Evolutionary conservation across 2,113 vertebrate genomes (phyloP), one percentile per base, ranked within the genome.

Genomic region (Phainopepla nitens): DNA sequence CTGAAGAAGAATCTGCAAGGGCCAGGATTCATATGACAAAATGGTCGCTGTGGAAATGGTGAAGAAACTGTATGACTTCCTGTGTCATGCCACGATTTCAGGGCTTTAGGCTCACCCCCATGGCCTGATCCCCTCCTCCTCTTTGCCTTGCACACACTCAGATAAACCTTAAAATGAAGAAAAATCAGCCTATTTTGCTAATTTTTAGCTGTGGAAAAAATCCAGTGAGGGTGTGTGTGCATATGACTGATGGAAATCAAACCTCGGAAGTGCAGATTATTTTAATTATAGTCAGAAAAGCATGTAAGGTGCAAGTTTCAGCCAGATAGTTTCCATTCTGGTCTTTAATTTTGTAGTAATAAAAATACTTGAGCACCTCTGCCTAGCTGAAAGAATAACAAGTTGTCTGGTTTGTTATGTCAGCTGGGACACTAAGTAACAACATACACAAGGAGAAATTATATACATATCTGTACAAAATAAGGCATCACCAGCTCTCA

Each of bases 211-310:
- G 24, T 21, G 49, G 80, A 91, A 93, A 96, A 88, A 68, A 75
- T 39, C 28, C 81, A 76, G 35, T 8, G 44, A 95, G 66, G 81
- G 83, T 3, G 61, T 91, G 83, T 36, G 15, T 51, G 49, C 39
- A 15, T 24, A 31, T 0, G 20, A 42, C 71, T 70, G 94, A 83
- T 60, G 82, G 68, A 93, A 95, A 92, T 90, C 91, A 90, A 90
- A 77, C 87, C 75, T 93, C 82, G 88, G 82, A 90, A 95, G 71
- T 60, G 82, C 68, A 92, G 75, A 95, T 92, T 77, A 89, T 78
- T 88, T 94, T 95, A 95, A 94, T 96, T 94, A 96, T 2, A 94
- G 76, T 66, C 29, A 73, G 41, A 78, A 86, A 72, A 83, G 68
- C 80, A 39, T 1, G 23, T 41, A 78, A 90, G 56, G 62, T 83